phyloP scores from a whole-genome alignment of 2,113 vertebrate genomes.

The Chionodraco myersi region DNA sequence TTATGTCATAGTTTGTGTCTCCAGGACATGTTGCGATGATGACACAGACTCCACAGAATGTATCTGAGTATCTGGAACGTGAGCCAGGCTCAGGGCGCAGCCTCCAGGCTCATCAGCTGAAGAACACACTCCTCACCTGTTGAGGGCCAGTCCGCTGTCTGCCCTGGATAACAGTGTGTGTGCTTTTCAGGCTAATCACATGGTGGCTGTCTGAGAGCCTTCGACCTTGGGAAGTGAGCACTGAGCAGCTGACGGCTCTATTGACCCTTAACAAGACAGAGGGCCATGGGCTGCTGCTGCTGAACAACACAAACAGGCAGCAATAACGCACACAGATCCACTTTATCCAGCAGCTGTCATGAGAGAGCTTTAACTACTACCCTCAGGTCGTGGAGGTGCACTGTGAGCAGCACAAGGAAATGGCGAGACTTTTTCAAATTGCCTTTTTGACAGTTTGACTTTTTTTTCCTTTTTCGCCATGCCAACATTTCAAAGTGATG shows the following conservation, averaged over 20 bases:
- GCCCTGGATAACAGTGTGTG: slow-evolving; percentile 23
- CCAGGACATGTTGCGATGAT: too few species aligned
- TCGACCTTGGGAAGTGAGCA: slow-evolving; percentile 22
- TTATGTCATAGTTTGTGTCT: too few species aligned
- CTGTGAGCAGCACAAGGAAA: slow-evolving; percentile 15
- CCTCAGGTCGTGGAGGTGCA: slow-evolving; percentile 18
- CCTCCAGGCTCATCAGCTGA: not conserved
- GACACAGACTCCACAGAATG: not conserved
- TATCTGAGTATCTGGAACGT: not conserved
- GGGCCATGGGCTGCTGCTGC: slow-evolving; percentile 15
- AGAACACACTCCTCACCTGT: not conserved
- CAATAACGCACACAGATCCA: slow-evolving; percentile 30
- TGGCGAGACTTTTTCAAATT: slow-evolving; percentile 7
- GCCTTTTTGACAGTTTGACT: slow-evolving; percentile 19
- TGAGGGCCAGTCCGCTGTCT: not conserved
- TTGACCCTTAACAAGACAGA: slow-evolving; percentile 27
- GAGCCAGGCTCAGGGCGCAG: not conserved
- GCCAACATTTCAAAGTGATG: slow-evolving; percentile 6
- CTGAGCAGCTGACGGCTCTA: slow-evolving; percentile 21
- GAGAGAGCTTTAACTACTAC: slow-evolving; percentile 26
- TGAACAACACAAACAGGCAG: slow-evolving; percentile 35
- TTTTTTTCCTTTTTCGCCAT: not conserved
- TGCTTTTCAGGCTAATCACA: slow-evolving; percentile 24
- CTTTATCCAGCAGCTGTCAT: slow-evolving; percentile 47
- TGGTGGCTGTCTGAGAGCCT: slow-evolving; percentile 24